These are phyloP conservation scores for Tetheella fluctuosa DNA, from an alignment of 2,888 invertebrate genomes.

Conservation along the genomic window DNA sequence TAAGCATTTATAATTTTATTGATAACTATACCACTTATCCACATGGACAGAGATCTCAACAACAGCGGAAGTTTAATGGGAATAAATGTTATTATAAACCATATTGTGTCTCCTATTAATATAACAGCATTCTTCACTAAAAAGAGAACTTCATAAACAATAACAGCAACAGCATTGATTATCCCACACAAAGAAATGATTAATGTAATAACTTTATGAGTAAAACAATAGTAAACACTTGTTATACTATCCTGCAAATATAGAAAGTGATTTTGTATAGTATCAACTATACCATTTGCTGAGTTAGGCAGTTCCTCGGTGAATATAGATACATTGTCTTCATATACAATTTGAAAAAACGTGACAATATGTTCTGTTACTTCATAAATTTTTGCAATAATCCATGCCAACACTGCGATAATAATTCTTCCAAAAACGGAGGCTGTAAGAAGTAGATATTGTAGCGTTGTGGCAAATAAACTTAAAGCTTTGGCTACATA, in stretches of 20 bases:
- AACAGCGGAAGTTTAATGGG: conserved; percentile 71
- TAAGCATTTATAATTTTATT: conserved; percentile 55
- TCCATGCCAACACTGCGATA: conserved; percentile 52
- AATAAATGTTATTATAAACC: conserved; percentile 72
- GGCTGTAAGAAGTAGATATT: conserved; percentile 55
- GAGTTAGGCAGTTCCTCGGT: conserved; percentile 70
- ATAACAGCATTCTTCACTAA: conserved; percentile 59
- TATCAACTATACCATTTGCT: conserved; percentile 38
- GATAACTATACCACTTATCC: conserved; percentile 44
- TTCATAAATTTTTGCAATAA: conserved; percentile 42
- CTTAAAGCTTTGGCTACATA: conserved; percentile 66
- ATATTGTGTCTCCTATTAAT: conserved; percentile 67
- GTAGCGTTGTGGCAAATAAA: conserved; percentile 55
- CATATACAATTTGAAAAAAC: conserved; percentile 73
- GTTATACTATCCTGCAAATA: conserved; percentile 45
- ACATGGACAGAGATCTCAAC: conserved; percentile 46
- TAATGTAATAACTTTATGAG: conserved; percentile 40
- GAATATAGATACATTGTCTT: conserved; percentile 70
- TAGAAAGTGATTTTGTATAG: conserved; percentile 36
- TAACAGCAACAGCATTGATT: conserved; percentile 40
- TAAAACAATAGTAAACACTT: conserved; percentile 37
- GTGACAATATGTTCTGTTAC: conserved; percentile 44
- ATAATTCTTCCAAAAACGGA: conserved; percentile 70
- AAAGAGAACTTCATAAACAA: conserved; percentile 55
- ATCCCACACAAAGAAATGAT: conserved; percentile 45